Evolutionary conservation across 2,797 vertebrate genomes (phyloP).

Genomic region (Schizopygopsis pylzovi): DNA sequence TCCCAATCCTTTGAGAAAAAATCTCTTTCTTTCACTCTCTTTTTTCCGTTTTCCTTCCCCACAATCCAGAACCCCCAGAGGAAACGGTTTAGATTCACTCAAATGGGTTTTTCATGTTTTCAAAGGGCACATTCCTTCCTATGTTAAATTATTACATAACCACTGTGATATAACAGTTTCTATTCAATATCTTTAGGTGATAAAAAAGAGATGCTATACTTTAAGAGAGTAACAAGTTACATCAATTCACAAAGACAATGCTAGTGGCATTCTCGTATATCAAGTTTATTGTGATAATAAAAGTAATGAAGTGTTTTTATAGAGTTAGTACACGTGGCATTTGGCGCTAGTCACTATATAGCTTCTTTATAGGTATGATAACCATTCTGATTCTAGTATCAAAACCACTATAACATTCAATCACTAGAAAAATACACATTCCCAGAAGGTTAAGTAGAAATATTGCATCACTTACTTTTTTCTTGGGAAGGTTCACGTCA

Average conservation of each 20-base stretch:
- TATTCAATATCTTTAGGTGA: conserved; percentile 29
- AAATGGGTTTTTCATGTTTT: conserved; percentile 33
- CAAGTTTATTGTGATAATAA: conserved; percentile 56
- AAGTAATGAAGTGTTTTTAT: conserved; percentile 34
- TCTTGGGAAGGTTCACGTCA: conserved; percentile 95
- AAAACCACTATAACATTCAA: not conserved
- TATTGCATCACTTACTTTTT: conserved; percentile 87
- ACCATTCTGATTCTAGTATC: not conserved
- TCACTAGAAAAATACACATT: conserved; percentile 1
- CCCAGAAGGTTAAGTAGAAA: not conserved
- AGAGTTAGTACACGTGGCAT: not conserved
- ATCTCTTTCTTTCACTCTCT: not conserved
- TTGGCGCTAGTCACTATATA: not conserved
- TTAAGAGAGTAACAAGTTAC: conserved; percentile 11
- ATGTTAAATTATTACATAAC: conserved; percentile 39
- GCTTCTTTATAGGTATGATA: not conserved
- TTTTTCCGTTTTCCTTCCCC: conserved; percentile 19
- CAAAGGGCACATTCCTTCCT: conserved; percentile 42
- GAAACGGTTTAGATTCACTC: conserved; percentile 34
- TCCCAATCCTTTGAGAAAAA: conserved; percentile 10
- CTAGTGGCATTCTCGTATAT: conserved; percentile 62
- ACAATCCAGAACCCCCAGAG: conserved; percentile 30
- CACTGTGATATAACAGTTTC: conserved; percentile 63
- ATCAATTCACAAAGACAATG: conserved; percentile 53
- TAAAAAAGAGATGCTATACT: conserved; percentile 55